A percentile compares a stretch with the other conserved stretches of the same genome.
Evolutionary conservation across 1,140 invertebrate genomes (phyloP).

Genomic region (Meloidogyne hapla): DNA sequence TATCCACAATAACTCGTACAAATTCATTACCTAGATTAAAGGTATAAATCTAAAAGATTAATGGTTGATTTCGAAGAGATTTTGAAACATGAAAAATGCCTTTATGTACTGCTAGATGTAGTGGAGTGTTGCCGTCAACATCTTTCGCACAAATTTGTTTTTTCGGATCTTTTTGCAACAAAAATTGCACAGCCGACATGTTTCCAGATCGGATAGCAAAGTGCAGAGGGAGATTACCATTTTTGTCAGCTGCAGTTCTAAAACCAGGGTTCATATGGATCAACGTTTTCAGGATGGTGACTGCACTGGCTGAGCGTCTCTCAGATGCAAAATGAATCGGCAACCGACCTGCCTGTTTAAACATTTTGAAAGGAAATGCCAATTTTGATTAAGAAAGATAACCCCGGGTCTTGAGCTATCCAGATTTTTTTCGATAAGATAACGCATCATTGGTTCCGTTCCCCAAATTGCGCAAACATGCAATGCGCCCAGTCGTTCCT

Average conservation of each 20-base stretch:
- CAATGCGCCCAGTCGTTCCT: conserved; percentile 53
- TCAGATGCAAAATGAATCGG: conserved; percentile 57
- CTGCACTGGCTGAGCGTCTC: conserved; percentile 39
- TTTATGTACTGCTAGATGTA: conserved; percentile 56
- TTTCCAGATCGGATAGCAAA: conserved; percentile 51
- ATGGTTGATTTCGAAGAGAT: background rate
- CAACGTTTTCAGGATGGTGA: conserved; percentile 47
- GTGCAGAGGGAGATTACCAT: conserved; percentile 54
- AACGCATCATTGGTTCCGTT: conserved; percentile 50
- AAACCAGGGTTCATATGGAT: conserved; percentile 39
- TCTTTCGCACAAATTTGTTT: conserved; percentile 49
- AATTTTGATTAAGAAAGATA: background rate
- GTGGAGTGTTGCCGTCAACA: conserved; percentile 52
- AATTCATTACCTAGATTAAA: conserved; percentile 43
- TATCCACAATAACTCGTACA: conserved; percentile 44
- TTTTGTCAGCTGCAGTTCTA: conserved; percentile 44
- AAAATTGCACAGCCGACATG: conserved; percentile 48
- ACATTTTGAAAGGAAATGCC: background rate
- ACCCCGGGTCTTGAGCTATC: conserved; percentile 54
- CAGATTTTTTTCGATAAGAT: conserved; percentile 36
- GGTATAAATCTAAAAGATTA: background rate
- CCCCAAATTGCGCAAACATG: conserved; percentile 58
- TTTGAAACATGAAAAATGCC: conserved; percentile 24
- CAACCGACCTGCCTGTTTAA: conserved; percentile 17
- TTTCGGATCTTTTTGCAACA: conserved; percentile 40